Percentiles rank a stretch among this genome's conserved stretches.
Evolutionary conservation across 1,140 invertebrate genomes (phyloP).

Genomic region (Galleria mellonella): DNA sequence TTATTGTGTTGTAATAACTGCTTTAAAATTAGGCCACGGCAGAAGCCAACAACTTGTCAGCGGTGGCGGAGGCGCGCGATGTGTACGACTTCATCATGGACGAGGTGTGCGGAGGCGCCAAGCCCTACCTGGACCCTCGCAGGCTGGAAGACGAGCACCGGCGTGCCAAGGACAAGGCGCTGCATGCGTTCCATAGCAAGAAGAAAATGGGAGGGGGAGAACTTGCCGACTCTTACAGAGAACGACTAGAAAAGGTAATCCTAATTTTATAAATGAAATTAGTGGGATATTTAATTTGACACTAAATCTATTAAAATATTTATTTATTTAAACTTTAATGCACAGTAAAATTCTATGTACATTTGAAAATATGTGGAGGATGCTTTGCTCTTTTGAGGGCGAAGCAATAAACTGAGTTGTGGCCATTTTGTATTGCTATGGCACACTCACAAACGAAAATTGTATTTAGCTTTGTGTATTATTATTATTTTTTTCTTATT

Average conservation of each 20-base stretch:
- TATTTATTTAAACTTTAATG: too few species aligned
- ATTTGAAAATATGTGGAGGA: too few species aligned
- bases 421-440: too few species aligned
- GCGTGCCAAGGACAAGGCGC: slow-evolving; percentile 79
- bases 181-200: slow-evolving; percentile 80
- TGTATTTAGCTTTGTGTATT: too few species aligned
- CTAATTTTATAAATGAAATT: neutral
- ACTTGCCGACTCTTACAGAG: slow-evolving; percentile 87
- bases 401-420: too few species aligned
- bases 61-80: slow-evolving; percentile 94
- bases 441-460: too few species aligned
- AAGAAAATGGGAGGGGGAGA: slow-evolving; percentile 96
- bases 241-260: slow-evolving; percentile 82
- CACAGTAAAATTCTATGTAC: too few species aligned
- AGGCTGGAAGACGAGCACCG: slow-evolving; percentile 87
- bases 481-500: too few species aligned
- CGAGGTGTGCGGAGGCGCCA: slow-evolving; percentile 88
- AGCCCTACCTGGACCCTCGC: slow-evolving; percentile 88
- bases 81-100: slow-evolving; percentile 93
- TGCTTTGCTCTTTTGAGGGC: too few species aligned
- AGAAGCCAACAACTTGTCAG: slow-evolving; percentile 97
- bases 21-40: slow-evolving; percentile 92
- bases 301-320: too few species aligned
- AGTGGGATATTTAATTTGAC: neutral
- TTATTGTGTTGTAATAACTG: too few species aligned